A percentile compares a stretch with the other conserved stretches of the same genome.
phyloP scores from a whole-genome alignment of 2,888 invertebrate genomes.

The Melinaea menophilus region DNA sequence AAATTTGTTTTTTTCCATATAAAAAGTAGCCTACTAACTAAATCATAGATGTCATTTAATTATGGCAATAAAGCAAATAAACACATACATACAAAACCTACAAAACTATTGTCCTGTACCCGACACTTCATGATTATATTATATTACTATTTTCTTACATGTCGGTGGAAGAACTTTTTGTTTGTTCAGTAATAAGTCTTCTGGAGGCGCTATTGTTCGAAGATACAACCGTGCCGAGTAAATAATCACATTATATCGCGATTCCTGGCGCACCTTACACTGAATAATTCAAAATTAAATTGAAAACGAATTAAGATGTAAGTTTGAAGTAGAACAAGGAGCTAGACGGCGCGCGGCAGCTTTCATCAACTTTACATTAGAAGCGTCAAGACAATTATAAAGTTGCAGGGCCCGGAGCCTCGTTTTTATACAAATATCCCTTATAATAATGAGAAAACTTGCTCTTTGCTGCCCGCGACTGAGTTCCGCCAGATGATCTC shows the following conservation, averaged over 20 bases:
- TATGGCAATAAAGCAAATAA: too few relatives aligned
- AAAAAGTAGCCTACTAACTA: too few relatives aligned
- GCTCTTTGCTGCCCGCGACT: conserved; percentile 49
- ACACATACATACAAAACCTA: too few relatives aligned
- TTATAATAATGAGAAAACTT: conserved; percentile 73
- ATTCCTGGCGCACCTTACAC: conserved; percentile 7
- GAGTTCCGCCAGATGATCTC: conserved; percentile 64
- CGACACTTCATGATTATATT: too few relatives aligned
- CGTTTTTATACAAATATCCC: conserved; percentile 71
- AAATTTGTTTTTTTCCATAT: too few relatives aligned
- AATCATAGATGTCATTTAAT: too few relatives aligned
- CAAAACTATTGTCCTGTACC: too few relatives aligned
- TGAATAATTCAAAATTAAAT: conserved; percentile 35
- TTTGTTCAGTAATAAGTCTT: too few relatives aligned
- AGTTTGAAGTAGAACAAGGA: conserved; percentile 64
- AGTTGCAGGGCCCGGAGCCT: conserved; percentile 57
- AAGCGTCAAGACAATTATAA: conserved; percentile 74
- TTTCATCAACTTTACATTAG: conserved; percentile 74
- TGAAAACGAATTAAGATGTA: conserved; percentile 57
- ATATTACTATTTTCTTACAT: too few relatives aligned
- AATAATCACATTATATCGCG: background rate
- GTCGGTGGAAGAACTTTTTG: too few relatives aligned
- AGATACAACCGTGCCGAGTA: background rate
- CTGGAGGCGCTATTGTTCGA: too few relatives aligned
- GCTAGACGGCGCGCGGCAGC: conserved; percentile 57